Conservation (phyloP, 2,888 invertebrate species). For the Eupithecia vulgata region DNA sequence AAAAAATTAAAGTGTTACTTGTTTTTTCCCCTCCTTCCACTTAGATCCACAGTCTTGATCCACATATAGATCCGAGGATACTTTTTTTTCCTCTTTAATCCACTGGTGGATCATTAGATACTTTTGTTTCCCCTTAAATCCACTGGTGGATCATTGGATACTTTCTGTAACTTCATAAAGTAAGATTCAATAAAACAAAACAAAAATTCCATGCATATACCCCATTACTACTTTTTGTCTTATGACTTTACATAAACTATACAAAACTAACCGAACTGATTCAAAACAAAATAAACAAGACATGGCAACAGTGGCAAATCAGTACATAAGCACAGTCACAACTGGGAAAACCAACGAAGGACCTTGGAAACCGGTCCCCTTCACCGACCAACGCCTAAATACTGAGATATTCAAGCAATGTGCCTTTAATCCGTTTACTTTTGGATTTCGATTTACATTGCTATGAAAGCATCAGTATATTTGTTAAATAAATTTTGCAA, state of each 20-base stretch:
- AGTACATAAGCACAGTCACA: slow-evolving; percentile 25
- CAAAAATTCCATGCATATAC: too few species aligned
- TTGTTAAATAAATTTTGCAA: not conserved
- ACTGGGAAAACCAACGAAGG: slow-evolving; percentile 73
- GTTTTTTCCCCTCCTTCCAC: too few species aligned
- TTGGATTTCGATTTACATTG: slow-evolving; percentile 29
- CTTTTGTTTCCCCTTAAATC: too few species aligned
- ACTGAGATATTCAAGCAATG: slow-evolving; percentile 41
- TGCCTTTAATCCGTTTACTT: slow-evolving; percentile 39
- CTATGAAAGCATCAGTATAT: slow-evolving; percentile 15
- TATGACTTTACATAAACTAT: not conserved
- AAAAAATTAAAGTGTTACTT: too few species aligned
- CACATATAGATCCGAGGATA: too few species aligned
- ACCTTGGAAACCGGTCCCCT: slow-evolving; percentile 79
- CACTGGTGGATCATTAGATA: too few species aligned
- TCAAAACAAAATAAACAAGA: slow-evolving; percentile 35
- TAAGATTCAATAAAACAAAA: too few species aligned
- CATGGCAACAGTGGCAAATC: slow-evolving; percentile 51
- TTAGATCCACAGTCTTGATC: too few species aligned
- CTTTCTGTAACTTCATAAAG: too few species aligned
- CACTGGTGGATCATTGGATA: too few species aligned
- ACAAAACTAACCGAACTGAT: slow-evolving; percentile 11
- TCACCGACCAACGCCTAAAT: slow-evolving; percentile 48
- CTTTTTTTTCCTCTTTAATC: too few species aligned
- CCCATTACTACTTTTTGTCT: too few species aligned